Evolutionary conservation across 2,888 invertebrate genomes (phyloP), one percentile per base, ranked within the genome.

Genomic region (Eupithecia tripunctaria): DNA sequence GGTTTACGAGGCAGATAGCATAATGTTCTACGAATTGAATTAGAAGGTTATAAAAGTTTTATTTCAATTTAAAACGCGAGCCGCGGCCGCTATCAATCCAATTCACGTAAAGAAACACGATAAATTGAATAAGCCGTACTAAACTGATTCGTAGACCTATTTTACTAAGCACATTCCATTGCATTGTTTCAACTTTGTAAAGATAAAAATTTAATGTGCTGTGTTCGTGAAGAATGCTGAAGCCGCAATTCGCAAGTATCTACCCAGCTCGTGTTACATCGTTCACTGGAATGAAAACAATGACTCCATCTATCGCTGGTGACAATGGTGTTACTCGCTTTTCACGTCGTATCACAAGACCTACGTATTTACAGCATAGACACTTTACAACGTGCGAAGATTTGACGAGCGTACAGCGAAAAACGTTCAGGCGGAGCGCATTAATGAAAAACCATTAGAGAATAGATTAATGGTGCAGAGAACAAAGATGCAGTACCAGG

Each of bases 41-140:
- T 87, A 88, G 85, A 89, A 86, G 82, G 81, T 81, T 86, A 89
- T 92, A 92, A 91, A 92, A 90, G 77, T 84, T 88, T 91, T 91
- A 93, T 92, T 90, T 91, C 89, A 89, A 90, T 91, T 89, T 84
- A 84, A 88, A 86, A 85, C 84, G 82, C 83, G 84, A 84, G 86
- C 85, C 78, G 82, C 79, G 81, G 84, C 82, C 81, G 84, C 86
- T 88, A 89, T 88, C 83, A 87, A 86, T 85, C 81, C 84, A 82
- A 86, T 86, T 86, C 85, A 84, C 81, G 80, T 87, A 85, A 86
- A 80, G 74, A 79, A 78, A 86, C 81, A 81, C 82, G 81, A 79
- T 78, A 82, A 86, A 86, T 84, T 84, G 81, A 84, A 85, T 68
- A 68, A n/a, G 64, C 38, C 51, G 21, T 21, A 36, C 36, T 65